Conservation (phyloP, 2,113 vertebrate genomes). For the Indicator indicator region DNA sequence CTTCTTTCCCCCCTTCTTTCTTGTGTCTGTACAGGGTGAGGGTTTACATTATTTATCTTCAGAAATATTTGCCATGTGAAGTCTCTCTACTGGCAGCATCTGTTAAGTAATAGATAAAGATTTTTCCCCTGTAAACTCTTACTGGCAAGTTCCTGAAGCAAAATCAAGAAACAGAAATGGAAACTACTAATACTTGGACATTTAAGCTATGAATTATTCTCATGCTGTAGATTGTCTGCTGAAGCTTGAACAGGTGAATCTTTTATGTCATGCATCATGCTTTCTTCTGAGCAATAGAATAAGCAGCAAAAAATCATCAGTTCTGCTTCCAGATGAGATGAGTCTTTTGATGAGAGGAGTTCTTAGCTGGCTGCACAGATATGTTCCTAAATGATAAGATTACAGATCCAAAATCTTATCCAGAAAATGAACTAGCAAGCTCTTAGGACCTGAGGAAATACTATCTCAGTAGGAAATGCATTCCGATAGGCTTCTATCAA, state of each 20-base stretch:
- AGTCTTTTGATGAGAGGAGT: neutral
- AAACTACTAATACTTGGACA: neutral
- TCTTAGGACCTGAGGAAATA: constrained; percentile 27
- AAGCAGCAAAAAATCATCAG: neutral
- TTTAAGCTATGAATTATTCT: neutral
- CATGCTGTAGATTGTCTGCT: neutral
- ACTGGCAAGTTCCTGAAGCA: neutral
- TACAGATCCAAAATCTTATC: neutral
- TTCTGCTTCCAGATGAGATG: neutral
- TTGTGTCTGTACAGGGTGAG: neutral
- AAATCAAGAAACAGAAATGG: neutral
- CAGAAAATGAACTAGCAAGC: constrained; percentile 31
- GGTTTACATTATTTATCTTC: neutral
- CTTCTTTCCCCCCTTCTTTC: neutral
- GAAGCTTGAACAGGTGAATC: neutral
- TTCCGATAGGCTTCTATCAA: constrained; percentile 15
- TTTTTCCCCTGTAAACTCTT: neutral
- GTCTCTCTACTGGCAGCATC: neutral
- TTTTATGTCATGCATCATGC: neutral
- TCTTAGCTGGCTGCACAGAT: constrained; percentile 24
- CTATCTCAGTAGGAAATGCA: neutral
- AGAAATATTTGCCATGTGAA: neutral
- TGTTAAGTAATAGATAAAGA: neutral
- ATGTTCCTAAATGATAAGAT: neutral
- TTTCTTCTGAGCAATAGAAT: neutral